Conservation (phyloP, 2,797 vertebrate genomes). For the Scolopax rusticola region DNA sequence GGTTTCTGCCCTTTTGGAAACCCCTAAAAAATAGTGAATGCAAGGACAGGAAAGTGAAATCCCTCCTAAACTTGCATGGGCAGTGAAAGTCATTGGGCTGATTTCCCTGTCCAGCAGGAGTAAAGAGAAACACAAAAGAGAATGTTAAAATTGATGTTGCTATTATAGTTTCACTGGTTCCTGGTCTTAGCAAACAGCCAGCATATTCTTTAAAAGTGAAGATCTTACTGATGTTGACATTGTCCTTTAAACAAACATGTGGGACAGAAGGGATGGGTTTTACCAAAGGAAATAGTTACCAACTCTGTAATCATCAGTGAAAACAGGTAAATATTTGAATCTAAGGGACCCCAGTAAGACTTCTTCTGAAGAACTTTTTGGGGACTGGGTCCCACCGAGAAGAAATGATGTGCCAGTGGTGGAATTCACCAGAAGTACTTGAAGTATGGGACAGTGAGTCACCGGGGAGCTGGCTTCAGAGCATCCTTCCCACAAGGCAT, state of each 20-base stretch:
- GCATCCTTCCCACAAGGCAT: background rate
- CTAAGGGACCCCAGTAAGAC: background rate
- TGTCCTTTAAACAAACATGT: background rate
- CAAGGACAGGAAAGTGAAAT: background rate
- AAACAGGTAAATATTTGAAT: background rate
- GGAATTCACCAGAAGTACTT: slow-evolving; percentile 10
- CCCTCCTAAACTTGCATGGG: background rate
- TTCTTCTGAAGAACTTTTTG: background rate
- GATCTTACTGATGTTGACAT: background rate
- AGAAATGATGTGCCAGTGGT: background rate
- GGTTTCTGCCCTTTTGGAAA: background rate
- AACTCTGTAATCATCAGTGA: background rate
- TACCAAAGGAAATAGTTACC: background rate
- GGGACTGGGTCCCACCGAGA: background rate
- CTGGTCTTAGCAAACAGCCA: background rate
- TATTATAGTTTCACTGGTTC: background rate
- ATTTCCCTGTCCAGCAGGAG: background rate
- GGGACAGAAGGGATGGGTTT: background rate
- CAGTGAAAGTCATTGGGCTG: background rate
- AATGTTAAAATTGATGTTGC: background rate
- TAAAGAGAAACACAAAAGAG: background rate
- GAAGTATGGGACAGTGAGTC: background rate
- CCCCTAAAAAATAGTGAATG: background rate
- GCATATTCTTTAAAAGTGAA: background rate
- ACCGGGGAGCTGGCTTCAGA: background rate